These are phyloP conservation scores for Glandiceps talaboti DNA, from an alignment of 53 echinoderm and acorn worm genomes.

Conservation along the genomic window DNA sequence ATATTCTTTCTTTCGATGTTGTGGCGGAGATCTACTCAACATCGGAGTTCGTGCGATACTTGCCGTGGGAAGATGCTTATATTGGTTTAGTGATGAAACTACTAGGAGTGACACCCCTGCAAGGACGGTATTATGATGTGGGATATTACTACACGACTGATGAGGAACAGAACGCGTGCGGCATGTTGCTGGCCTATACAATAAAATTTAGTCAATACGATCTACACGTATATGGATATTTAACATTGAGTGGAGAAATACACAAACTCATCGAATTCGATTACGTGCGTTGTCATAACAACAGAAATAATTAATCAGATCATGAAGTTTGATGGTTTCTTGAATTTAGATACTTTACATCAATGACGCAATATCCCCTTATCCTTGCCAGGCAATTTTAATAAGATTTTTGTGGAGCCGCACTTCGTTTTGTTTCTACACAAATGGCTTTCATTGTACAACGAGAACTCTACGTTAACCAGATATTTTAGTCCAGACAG, in stretches of 20 bases:
- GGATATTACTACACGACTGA: background rate
- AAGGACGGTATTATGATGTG: background rate
- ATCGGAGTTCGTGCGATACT: slow-evolving; percentile 13
- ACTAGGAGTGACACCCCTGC: slow-evolving; percentile 9
- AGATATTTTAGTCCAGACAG: no score
- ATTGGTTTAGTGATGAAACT: slow-evolving; percentile 28
- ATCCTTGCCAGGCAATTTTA: no score
- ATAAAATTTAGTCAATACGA: background rate
- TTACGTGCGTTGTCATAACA: no score
- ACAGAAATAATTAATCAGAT: no score
- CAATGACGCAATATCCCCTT: no score
- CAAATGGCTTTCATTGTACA: no score
- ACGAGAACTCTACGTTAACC: no score
- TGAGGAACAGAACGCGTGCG: background rate
- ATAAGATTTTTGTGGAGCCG: no score
- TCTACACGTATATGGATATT: background rate
- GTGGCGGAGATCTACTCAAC: slow-evolving; percentile 7
- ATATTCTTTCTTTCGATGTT: slow-evolving; percentile 32
- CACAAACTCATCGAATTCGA: background rate
- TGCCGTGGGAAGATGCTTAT: slow-evolving; percentile 29
- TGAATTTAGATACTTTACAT: no score
- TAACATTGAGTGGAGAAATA: background rate
- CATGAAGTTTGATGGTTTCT: no score
- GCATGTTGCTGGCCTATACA: background rate
- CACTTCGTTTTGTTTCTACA: no score